Base-by-base conservation (phyloP, 2,888 invertebrate species). In the Pseudeuparius sepicola region DNA sequence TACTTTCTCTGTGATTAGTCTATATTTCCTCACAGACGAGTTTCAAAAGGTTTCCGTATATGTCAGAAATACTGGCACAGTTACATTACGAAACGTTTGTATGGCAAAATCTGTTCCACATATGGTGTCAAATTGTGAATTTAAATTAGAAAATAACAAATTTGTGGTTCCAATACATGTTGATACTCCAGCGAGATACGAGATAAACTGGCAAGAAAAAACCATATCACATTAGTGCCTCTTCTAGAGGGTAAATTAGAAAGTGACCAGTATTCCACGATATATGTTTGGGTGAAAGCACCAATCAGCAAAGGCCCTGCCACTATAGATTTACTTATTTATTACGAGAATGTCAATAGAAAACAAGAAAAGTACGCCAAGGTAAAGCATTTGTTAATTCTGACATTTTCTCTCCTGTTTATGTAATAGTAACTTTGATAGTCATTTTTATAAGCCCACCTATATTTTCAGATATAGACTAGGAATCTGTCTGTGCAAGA, bases 1-100 rank as follows among this genome's bases (percentile, higher is more conserved):
- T 47, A 71, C 71, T 3, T 81, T 86, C 54, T 71, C 73, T 14
- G 76, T 79, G 55, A 69, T 79, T 24, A 71, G 70, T 31, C 61
- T 69, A 1, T 74, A 78, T 34, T 70, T 84, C 55, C 61, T 86
- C 31, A 75, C 78, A 50, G 83, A 85, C 3, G 84, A 87, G 61
- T 66, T 87, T 45, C 72, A 78, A 47, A 69, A 67, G 32, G 63
- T 84, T 9, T 70, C 71, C 31, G 67, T 86, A 11, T 74, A 78
- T 46, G 66, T 86, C 34, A 66, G 69, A 24, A 84, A 84, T 53
- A 71, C 73, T 16, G 84, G 85, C 7, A 70, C 75, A 41, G 70
- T 73, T 11, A 68, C 75, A 14, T 64, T 82, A 55, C 68, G 64
- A 31, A 71, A 73, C 47, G 60, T 82, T 36, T 64, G 71, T 45